Base-by-base conservation (phyloP, 2,888 invertebrate species). In the Drosophila recens region DNA sequence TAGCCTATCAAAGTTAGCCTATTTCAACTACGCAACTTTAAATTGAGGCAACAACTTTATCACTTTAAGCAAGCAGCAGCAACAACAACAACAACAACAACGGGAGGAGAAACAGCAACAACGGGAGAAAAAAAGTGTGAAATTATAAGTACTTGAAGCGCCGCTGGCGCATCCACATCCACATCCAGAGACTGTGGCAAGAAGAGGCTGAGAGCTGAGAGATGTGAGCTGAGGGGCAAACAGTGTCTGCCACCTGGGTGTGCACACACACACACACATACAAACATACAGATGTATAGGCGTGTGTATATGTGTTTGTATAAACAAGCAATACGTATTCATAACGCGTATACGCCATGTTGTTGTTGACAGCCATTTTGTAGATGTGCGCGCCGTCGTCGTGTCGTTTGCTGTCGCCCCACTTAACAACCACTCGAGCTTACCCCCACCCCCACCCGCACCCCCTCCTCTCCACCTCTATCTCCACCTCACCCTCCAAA, bases 341-440 rank as follows among this genome's bases (percentile, higher is more conserved):
- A 83, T 83, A 83, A 85, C 88, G 83, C 84, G 87, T 88, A 85
- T 88, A 88, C 84, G 82, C 88, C 84, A 84, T 85, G 84, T 83
- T 82, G 87, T 87, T 88, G 86, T 86, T 89, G 86, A 89, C 86
- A 86, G 89, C 86, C 86, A 89, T 86, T 87, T 86, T 86, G 85
- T 87, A 86, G 82, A 82, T 81, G 83, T 80, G 87, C 79, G 84
- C 82, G 83, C 51, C 80, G 73, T 66, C 53, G 23, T 23, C 23
- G 23, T 23, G 27, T 27, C 27, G 27, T 27, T 23, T 34, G 46
- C 59, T 53, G 30, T 65, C 71, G 62, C 58, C 67, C 70, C 75
- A 79, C 85, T 82, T 82, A 72, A 75, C 81, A 69, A 82, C 78
- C 66, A 72, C 68, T 69, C 69, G 62, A 77, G 57, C 45, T 61